Base-by-base conservation (phyloP, 2,113 vertebrate genomes). In the Muntiacus muntjak region DNA sequence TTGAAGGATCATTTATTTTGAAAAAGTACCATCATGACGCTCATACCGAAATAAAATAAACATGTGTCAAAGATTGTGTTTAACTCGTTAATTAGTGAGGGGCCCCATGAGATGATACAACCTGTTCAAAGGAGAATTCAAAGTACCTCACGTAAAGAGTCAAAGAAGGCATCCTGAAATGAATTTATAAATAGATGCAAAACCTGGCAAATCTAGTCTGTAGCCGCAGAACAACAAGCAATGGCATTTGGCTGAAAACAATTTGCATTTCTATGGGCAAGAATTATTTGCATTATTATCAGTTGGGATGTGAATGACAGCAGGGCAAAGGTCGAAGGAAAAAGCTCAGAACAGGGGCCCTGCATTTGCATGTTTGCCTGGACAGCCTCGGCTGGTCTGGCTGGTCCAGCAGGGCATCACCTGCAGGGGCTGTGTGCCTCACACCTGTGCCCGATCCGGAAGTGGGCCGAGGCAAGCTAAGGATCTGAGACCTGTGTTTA, bases 61-160 rank as follows among this genome's bases (percentile, higher is more conserved):
- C 62, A 81, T 30, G 76, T 79, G 81, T 88, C 87, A 94, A 57
- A 83, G 96, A 92, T 83, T 43, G 81, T 87, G 83, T 87, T 95
- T 89, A 89, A 90, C 52, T 95, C 94, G 64, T 94, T 93, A 88
- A 86, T 97, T 91, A 96, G 89, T 4, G 58, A 93, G 52, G 81
- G 45, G 30, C 86, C 87, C 45, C 6, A 1, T 2, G 89, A 93
- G 92, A 90, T 57, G 40, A 55, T 55, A 84, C 54, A 90, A 83
- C 55, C 81, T 60, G 83, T 71, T 96, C 19, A 30, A 89, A 91
- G 87, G 50, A 95, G 91, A 92, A 83, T 83, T 94, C 50, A 50
- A 91, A 95, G 83, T 50, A 6, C 83, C 52, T 85, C 21, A 8
- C 33, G 1, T 15, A 36, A 5, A 21, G 4, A 28, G 30, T 94